Evolutionary conservation across 2,113 vertebrate genomes (phyloP), one percentile per base, ranked within the genome.

Genomic region (Anolis sagrei): DNA sequence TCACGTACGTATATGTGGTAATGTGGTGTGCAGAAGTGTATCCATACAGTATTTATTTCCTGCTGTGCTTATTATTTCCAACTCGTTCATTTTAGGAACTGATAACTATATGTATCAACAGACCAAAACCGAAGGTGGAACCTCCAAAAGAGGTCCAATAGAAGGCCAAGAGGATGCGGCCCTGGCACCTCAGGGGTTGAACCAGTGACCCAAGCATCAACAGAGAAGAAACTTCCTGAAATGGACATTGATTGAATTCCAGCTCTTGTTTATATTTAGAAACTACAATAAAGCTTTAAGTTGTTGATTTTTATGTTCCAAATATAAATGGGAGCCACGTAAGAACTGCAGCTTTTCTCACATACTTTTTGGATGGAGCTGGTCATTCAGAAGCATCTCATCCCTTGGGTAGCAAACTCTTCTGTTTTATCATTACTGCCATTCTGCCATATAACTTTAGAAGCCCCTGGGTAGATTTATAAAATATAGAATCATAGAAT

Each of bases 51-150:
- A 77, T 16, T 54, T 32, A 76, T 19, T 76, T 76, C 32, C 32
- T 44, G 29, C 1, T 70, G 34, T 78, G n/a, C 34, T 76, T 8
- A 36, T 34, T 7, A 21, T 75, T 32, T 75, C 21, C 16, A 32
- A 49, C 29, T 14, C 25, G 7, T 36, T 19, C 36, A n/a, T 87
- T 89, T 21, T 77, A 99, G 99, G 99, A 99, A 81, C 91, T 99
- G 93, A 95, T 94, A 21, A 94, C 82, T 2, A 77, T 95, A 36
- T 99, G 98, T 85, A 89, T 99, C 87, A 97, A 95, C 83, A 99
- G 99, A 93, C 97, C 98, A 27, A 99, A 99, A 87, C 98, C 99
- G 92, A 99, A 98, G 92, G 98, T 98, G 70, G 99, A 99, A 80
- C 97, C 95, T 78, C 98, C 99, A 0, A 98, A 98, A 94, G 98